Evolutionary conservation across 1,140 invertebrate species (phyloP).

Genomic region (Trichoplusia ni): DNA sequence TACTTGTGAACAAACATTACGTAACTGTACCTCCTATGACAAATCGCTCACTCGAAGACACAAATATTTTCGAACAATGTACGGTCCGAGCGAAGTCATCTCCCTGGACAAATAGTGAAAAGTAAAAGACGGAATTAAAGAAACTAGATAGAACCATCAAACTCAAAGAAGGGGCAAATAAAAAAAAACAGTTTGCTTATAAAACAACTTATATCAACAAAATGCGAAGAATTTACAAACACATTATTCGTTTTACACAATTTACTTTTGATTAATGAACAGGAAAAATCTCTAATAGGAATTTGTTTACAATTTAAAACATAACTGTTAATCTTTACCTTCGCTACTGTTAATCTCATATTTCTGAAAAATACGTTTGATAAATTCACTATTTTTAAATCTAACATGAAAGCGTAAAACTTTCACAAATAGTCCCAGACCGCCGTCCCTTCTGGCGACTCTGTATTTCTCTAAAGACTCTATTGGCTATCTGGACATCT

Average conservation of each 20-base stretch:
- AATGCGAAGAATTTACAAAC: background rate
- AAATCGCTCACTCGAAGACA: conserved; percentile 49
- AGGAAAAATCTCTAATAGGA: too few relatives aligned
- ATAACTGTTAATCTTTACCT: background rate
- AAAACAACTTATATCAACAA: background rate
- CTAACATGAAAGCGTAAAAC: background rate
- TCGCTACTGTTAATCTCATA: too few relatives aligned
- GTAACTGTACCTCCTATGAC: conserved; percentile 31
- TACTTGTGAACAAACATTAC: conserved; percentile 31
- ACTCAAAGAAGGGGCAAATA: background rate
- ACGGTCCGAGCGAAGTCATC: conserved; percentile 68
- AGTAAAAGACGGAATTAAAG: conserved; percentile 47
- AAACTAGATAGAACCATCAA: conserved; percentile 45
- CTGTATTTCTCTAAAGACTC: conserved; percentile 45
- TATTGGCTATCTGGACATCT: conserved; percentile 79
- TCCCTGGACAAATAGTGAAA: conserved; percentile 67
- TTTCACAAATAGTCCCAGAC: background rate
- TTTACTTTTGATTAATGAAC: too few relatives aligned
- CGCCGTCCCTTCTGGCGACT: conserved; percentile 33
- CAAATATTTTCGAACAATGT: conserved; percentile 71
- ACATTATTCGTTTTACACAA: background rate
- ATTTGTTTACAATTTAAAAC: background rate
- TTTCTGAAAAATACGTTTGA: too few relatives aligned
- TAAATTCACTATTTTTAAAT: too few relatives aligned
- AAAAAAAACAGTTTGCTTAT: background rate